These are phyloP conservation scores for Orchestia grillus DNA, from an alignment of 1,140 invertebrate genomes.

Conservation along the genomic window DNA sequence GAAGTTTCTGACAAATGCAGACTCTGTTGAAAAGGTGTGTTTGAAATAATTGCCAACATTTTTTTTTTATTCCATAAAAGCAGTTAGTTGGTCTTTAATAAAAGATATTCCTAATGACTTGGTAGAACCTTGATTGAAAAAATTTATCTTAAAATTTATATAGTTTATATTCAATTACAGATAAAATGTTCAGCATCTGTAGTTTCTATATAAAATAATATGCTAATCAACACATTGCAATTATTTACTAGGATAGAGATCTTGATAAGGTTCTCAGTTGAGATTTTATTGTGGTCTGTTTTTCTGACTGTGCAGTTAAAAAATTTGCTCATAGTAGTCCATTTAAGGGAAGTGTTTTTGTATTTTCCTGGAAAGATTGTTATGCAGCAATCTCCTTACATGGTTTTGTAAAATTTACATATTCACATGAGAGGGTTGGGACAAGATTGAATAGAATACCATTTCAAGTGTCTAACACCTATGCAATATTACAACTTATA, in stretches of 20 bases:
- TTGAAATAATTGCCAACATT: background rate
- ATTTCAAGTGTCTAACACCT: background rate
- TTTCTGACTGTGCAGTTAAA: background rate
- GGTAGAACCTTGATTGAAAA: too few species aligned
- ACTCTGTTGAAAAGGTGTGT: conserved; percentile 63
- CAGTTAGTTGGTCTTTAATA: background rate
- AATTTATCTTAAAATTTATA: too few species aligned
- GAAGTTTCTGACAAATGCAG: conserved; percentile 62
- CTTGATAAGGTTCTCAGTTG: background rate
- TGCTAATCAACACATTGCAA: too few species aligned
- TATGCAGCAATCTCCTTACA: background rate
- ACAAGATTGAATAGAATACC: background rate
- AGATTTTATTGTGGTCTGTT: background rate
- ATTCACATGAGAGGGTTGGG: background rate
- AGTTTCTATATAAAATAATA: too few species aligned
- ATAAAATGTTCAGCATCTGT: too few species aligned
- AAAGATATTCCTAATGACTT: too few species aligned
- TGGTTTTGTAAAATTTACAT: background rate
- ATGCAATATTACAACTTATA: background rate
- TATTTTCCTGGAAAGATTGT: background rate
- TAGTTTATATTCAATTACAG: too few species aligned
- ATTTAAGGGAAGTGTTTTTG: background rate
- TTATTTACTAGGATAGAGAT: too few species aligned
- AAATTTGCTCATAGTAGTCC: background rate
- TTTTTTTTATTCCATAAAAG: background rate